These are phyloP conservation scores for Chlorodrepanis virens DNA, from an alignment of 2,113 vertebrate genomes.

Conservation along the genomic window DNA sequence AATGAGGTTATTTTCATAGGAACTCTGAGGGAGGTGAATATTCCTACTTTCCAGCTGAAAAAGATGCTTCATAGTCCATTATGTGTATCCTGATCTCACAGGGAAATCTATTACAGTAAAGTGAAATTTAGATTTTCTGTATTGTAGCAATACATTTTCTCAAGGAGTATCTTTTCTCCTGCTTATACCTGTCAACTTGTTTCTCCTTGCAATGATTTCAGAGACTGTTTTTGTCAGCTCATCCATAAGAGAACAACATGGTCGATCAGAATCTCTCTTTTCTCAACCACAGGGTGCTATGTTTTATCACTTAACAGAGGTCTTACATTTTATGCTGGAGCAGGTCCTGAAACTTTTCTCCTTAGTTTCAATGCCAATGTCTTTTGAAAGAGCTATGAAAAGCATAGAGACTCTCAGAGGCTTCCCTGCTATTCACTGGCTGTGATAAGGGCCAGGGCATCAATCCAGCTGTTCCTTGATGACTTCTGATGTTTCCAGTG, in stretches of 20 bases:
- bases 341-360: background rate
- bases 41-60: background rate
- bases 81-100: background rate
- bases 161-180: background rate
- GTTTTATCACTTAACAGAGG: background rate
- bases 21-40: background rate
- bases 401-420: background rate
- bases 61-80: background rate
- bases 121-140: background rate
- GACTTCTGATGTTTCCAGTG: background rate
- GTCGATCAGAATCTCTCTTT: background rate
- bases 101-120: background rate
- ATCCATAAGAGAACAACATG: background rate
- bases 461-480: background rate
- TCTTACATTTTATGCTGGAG: background rate
- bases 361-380: background rate
- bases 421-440: background rate
- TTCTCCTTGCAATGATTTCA: background rate
- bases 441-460: background rate
- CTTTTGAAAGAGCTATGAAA: background rate
- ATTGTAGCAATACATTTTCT: background rate
- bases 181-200: background rate
- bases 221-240: background rate
- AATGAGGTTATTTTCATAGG: slow-evolving; percentile 24
- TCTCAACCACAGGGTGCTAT: background rate